phyloP scores from a whole-genome alignment of 2,797 vertebrate genomes.

The Enteromius treurensis region DNA sequence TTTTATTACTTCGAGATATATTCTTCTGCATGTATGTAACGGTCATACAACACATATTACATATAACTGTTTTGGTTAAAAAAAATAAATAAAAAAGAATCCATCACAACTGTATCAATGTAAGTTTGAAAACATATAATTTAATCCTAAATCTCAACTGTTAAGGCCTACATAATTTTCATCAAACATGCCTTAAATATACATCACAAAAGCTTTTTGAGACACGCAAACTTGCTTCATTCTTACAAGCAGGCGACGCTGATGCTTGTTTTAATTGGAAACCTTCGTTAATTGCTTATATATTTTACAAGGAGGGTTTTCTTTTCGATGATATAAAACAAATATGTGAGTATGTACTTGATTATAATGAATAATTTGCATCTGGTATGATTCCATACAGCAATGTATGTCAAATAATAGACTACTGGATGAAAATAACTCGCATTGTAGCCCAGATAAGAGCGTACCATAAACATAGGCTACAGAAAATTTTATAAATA shows the following conservation, averaged over 20 bases:
- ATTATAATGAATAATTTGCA: neutral
- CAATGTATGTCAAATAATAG: neutral
- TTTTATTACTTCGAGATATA: neutral
- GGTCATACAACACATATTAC: neutral
- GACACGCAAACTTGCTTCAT: neutral
- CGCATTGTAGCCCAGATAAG: neutral
- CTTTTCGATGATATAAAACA: slow-evolving; percentile 3
- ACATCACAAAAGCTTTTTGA: neutral
- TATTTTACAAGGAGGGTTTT: neutral
- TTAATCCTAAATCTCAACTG: neutral
- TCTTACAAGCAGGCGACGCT: neutral
- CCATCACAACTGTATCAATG: neutral
- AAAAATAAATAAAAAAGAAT: neutral
- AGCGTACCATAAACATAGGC: neutral
- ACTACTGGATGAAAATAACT: neutral
- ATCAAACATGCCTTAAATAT: neutral
- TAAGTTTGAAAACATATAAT: neutral
- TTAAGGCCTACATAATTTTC: neutral
- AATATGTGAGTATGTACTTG: neutral
- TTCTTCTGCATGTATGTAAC: neutral
- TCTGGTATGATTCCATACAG: neutral
- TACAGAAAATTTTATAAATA: neutral
- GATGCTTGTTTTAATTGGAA: neutral
- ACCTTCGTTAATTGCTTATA: neutral
- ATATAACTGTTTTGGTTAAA: neutral